Evolutionary conservation across 2,888 invertebrate genomes (phyloP), one percentile per base, ranked within the genome.

Genomic region (Coremacera marginata): DNA sequence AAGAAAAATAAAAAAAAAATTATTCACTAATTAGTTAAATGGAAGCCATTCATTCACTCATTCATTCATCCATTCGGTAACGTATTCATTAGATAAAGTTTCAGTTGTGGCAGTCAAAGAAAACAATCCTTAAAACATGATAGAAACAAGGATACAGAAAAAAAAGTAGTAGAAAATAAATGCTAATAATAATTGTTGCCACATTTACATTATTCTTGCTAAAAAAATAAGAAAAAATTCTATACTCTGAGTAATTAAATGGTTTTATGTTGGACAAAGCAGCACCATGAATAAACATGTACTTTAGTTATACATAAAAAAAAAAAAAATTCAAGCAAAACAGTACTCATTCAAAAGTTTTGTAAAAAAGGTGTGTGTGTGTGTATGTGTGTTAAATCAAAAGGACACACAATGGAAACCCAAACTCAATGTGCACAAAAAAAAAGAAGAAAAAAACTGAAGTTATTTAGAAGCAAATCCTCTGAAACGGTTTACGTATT

Each of bases 1-100:
- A 25, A 44, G n/a, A 22, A 63, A 67, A 31, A 67, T 22, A 49
- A 74, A 14, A 52, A n/a, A n/a, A 51, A 52, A 27, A 74, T 7
- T 27, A 51, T 74, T 67, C 52, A 67, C 74, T 67, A 67, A 74
- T 74, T 65, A 74, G 55, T 55, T 31, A 65, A 74, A 67, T 74
- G 74, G 67, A 65, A 60, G 52, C 19, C 31, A 73, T 71, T 49
- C 72, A 73, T 49, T 74, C 52, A 44, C 31, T 37, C 34, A 34
- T 0, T 19, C 65, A 34, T 19, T n/a, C 57, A 31, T 9, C 31
- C 63, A 63, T 31, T 65, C 22, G 34, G 37, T 67, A 37, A 74
- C 65, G 37, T 34, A 67, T 37, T 74, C 74, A 55, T 55, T 55
- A 22, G 37, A 25, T 63, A 22, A n/a, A 68, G 22, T 68, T 51